These are phyloP conservation scores for Acanthiza pusilla DNA, from an alignment of 2,797 vertebrate species.

Conservation along the genomic window DNA sequence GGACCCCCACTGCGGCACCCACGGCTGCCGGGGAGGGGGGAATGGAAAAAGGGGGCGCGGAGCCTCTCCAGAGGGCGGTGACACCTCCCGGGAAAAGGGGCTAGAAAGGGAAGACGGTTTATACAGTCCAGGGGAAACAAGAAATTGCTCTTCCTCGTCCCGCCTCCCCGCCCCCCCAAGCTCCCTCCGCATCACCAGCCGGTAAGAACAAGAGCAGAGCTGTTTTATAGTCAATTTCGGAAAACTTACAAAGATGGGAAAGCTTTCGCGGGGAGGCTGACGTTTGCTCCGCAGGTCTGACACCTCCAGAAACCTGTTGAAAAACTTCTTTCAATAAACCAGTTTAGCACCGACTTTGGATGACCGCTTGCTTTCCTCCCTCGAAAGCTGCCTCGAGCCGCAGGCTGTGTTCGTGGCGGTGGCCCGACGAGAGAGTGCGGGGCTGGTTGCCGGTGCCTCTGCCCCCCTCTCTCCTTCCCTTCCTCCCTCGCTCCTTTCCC, in stretches of 20 bases:
- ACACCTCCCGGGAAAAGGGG: neutral
- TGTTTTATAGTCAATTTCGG: neutral
- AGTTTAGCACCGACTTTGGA: neutral
- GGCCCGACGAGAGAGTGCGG: slow-evolving; percentile 63
- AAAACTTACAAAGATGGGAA: slow-evolving; percentile 25
- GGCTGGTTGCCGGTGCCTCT: neutral
- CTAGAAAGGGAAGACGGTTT: neutral
- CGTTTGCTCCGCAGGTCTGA: neutral
- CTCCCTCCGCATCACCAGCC: neutral
- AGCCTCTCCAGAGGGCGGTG: neutral
- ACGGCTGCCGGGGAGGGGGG: neutral
- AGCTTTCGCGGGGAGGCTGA: neutral
- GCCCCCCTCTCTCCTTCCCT: neutral
- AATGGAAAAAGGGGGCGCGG: neutral
- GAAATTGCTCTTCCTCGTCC: neutral
- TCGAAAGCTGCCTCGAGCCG: slow-evolving; percentile 28
- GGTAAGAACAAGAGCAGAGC: neutral
- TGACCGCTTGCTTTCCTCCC: neutral
- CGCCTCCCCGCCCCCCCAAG: too few relatives aligned
- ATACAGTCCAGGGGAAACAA: neutral
- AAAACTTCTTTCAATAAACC: slow-evolving; percentile 65
- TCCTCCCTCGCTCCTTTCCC: slow-evolving; percentile 56
- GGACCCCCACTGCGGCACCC: neutral
- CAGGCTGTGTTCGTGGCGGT: slow-evolving; percentile 57
- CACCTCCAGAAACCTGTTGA: slow-evolving; percentile 80